phyloP scores from a whole-genome alignment of 1,140 invertebrate species.

The Trachelipus rathkii region DNA sequence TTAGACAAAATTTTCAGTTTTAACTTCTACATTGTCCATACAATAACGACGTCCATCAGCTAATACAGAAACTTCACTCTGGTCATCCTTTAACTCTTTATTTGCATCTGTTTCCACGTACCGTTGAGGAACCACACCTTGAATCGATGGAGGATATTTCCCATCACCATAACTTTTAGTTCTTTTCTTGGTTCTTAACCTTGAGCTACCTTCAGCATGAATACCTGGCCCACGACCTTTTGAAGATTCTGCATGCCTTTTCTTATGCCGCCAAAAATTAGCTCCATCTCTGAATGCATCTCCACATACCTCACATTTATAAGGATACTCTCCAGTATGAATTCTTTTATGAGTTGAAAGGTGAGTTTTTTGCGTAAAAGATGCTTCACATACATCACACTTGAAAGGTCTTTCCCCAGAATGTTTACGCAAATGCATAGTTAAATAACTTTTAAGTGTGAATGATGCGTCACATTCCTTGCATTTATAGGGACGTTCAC shows the following conservation, averaged over 20 bases:
- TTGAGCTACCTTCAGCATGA: neutral
- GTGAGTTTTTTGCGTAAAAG: neutral
- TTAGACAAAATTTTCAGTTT: no score
- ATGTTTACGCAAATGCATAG: slow-evolving; percentile 7
- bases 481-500: slow-evolving; percentile 18
- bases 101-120: neutral
- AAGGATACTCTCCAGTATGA: slow-evolving; percentile 17
- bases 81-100: neutral
- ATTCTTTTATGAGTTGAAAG: slow-evolving; percentile 2
- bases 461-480: neutral
- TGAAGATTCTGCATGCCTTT: neutral
- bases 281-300: slow-evolving; percentile 6
- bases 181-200: neutral
- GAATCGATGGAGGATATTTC: neutral
- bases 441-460: slow-evolving; percentile 2
- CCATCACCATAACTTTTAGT: neutral
- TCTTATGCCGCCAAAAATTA: neutral
- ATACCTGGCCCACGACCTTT: neutral
- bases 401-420: slow-evolving; percentile 16
- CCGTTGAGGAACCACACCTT: neutral
- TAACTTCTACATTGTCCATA: no score
- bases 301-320: slow-evolving; percentile 9
- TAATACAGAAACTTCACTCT: neutral
- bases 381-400: neutral
- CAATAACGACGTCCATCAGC: no score